A percentile compares a stretch with the other conserved stretches of the same genome.
Conservation (phyloP, 1,140 invertebrate genomes). For the Hormaphis cornu region DNA sequence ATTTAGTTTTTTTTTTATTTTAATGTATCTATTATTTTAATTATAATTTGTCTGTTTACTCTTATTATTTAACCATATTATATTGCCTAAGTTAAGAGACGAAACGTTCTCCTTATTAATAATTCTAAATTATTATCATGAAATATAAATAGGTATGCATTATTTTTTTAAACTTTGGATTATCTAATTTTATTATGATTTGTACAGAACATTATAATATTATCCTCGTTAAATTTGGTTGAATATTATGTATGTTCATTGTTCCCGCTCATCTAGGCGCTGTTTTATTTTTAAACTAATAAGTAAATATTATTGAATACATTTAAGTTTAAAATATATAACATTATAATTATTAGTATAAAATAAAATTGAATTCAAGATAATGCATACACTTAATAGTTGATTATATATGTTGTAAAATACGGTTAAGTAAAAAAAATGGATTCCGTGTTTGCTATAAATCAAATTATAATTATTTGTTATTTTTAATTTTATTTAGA, state of each 20-base stretch:
- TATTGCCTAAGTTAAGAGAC: too few relatives aligned
- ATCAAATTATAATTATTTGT: not conserved
- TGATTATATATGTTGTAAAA: slow-evolving; percentile 1
- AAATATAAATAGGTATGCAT: too few relatives aligned
- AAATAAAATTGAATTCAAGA: not conserved
- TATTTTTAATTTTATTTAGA: not conserved
- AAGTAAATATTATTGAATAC: slow-evolving; percentile 5
- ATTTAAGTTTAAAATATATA: not conserved
- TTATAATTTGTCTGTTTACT: too few relatives aligned
- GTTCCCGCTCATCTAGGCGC: slow-evolving; percentile 27
- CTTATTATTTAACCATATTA: too few relatives aligned
- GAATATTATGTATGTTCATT: too few relatives aligned
- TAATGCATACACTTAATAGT: too few relatives aligned
- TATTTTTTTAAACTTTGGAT: too few relatives aligned
- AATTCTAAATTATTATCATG: too few relatives aligned
- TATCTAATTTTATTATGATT: not conserved
- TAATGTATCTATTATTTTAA: too few relatives aligned
- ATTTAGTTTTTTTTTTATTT: not conserved
- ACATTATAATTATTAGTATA: not conserved
- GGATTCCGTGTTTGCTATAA: not conserved
- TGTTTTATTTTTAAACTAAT: slow-evolving; percentile 22
- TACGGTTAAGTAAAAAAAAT: slow-evolving; percentile 1
- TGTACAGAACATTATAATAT: not conserved
- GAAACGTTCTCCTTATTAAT: too few relatives aligned
- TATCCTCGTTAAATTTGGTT: not conserved